Conservation (phyloP, 1,140 invertebrate genomes). For the Bombus sibiricus region DNA sequence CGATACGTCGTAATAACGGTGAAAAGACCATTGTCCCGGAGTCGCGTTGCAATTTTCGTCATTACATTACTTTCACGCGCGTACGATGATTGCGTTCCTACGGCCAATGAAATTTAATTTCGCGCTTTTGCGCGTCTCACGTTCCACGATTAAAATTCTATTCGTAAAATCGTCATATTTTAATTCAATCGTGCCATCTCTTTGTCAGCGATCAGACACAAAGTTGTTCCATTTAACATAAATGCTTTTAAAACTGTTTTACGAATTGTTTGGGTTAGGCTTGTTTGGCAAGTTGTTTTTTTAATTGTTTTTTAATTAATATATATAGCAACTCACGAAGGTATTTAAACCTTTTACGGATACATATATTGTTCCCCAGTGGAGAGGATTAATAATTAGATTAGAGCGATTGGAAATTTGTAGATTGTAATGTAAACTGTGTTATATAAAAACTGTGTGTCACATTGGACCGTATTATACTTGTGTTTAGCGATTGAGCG, state of each 20-base stretch:
- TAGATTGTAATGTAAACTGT: too few species aligned
- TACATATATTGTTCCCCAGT: too few species aligned
- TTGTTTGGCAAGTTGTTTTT: background rate
- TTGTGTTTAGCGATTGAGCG: too few species aligned
- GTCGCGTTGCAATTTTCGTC: constrained; percentile 14
- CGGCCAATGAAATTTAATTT: constrained; percentile 1
- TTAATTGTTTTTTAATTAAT: background rate
- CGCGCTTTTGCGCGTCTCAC: too few species aligned
- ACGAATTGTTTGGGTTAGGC: background rate
- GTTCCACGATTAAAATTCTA: background rate
- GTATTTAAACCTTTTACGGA: background rate
- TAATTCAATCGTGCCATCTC: background rate
- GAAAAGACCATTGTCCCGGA: constrained; percentile 15
- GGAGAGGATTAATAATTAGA: too few species aligned
- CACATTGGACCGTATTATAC: too few species aligned
- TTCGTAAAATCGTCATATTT: background rate
- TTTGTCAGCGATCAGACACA: background rate
- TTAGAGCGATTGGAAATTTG: too few species aligned
- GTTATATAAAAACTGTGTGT: too few species aligned
- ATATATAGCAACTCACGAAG: background rate
- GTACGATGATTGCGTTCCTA: background rate
- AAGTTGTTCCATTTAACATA: background rate
- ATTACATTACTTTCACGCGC: background rate
- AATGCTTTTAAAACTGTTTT: background rate
- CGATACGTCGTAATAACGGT: background rate